A percentile compares a stretch with the other conserved stretches of the same genome.
Conservation (phyloP, 2,113 vertebrate genomes). For the Symphodus melops region DNA sequence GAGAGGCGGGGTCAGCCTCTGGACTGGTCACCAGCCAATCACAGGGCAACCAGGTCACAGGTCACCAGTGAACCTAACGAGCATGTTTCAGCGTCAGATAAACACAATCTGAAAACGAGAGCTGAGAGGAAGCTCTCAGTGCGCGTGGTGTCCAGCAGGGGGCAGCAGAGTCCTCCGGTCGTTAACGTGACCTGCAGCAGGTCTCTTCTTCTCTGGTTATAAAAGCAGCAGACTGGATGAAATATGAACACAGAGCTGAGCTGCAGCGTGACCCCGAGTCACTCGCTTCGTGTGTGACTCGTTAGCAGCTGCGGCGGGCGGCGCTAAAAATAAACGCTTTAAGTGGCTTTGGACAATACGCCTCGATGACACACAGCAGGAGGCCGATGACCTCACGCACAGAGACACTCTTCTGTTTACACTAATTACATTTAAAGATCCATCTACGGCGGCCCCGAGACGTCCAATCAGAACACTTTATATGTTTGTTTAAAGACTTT, state of each 20-base stretch:
- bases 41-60: too few species aligned
- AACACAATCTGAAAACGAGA: too few species aligned
- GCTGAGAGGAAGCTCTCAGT: too few species aligned
- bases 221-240: not conserved
- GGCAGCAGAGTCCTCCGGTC: conserved; percentile 1
- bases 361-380: not conserved
- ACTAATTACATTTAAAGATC: too few species aligned
- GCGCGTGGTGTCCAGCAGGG: conserved; percentile 55
- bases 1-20: too few species aligned
- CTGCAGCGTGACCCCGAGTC: not conserved
- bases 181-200: not conserved
- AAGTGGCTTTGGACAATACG: conserved; percentile 26
- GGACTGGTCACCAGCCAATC: too few species aligned
- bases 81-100: too few species aligned
- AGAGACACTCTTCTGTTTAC: not conserved
- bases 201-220: conserved; percentile 4
- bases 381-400: not conserved
- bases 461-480: too few species aligned
- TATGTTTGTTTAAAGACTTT: too few species aligned
- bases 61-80: too few species aligned
- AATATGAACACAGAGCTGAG: not conserved
- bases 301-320: conserved; percentile 23
- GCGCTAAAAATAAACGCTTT: conserved; percentile 40
- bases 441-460: too few species aligned
- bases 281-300: conserved; percentile 11